phyloP scores from a whole-genome alignment of 1,140 invertebrate genomes.

The Euglossa dilemma region DNA sequence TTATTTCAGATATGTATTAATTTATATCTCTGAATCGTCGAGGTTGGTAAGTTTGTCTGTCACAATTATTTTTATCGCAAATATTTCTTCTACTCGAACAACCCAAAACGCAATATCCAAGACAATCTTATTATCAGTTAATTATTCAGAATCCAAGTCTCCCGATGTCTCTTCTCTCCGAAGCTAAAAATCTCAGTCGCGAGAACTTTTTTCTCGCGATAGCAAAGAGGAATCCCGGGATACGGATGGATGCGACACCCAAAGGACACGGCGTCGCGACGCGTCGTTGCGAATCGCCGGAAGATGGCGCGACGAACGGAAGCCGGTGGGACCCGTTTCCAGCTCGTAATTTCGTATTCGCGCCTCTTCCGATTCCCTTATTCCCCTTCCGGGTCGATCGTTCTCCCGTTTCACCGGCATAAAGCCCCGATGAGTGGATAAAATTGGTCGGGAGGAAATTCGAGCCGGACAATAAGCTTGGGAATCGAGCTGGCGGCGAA shows the following conservation, averaged over 20 bases:
- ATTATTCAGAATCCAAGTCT: too few species aligned
- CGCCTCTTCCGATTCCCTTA: constrained; percentile 4
- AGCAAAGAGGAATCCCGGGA: constrained; percentile 4
- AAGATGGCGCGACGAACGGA: constrained; percentile 39
- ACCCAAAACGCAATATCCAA: too few species aligned
- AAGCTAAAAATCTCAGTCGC: too few species aligned
- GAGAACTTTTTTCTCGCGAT: too few species aligned
- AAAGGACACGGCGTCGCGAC: constrained; percentile 39
- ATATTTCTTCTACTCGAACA: too few species aligned
- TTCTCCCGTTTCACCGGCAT: constrained; percentile 35
- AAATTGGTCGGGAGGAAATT: constrained; percentile 59
- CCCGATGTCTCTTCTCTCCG: too few species aligned
- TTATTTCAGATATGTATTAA: too few species aligned
- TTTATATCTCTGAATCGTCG: too few species aligned
- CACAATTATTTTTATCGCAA: too few species aligned
- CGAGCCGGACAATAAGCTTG: constrained; percentile 13
- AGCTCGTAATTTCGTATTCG: constrained; percentile 65
- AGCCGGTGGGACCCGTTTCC: constrained; percentile 50
- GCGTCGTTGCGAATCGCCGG: constrained; percentile 27
- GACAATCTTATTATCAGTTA: too few species aligned
- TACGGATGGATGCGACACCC: neutral
- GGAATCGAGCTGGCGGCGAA: neutral
- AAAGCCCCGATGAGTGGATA: constrained; percentile 62
- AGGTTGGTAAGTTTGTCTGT: too few species aligned
- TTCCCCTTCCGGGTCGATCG: neutral